phyloP scores from a whole-genome alignment of 2,113 vertebrate species.

The Macaca mulatta region DNA sequence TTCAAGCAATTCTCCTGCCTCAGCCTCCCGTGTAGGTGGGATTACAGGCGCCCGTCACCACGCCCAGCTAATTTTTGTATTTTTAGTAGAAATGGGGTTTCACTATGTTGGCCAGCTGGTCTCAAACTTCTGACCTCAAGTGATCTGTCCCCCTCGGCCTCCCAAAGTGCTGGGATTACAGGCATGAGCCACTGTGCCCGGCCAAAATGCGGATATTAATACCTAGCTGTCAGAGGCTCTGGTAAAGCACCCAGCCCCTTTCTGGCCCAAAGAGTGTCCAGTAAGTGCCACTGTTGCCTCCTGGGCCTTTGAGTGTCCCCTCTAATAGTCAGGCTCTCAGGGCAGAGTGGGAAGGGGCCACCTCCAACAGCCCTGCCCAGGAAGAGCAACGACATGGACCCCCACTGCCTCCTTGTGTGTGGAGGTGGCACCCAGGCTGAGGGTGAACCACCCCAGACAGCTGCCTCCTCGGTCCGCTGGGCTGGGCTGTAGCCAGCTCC shows the following conservation, averaged over 20 bases:
- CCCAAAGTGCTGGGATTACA: too few relatives aligned
- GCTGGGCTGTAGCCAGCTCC: neutral
- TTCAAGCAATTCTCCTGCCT: too few relatives aligned
- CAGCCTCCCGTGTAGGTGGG: too few relatives aligned
- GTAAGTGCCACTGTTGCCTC: neutral
- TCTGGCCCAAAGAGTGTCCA: neutral
- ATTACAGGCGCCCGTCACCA: fast-evolving
- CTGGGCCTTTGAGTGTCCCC: neutral
- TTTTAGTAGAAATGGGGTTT: too few relatives aligned
- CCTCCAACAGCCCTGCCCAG: neutral
- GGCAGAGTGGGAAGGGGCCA: too few relatives aligned
- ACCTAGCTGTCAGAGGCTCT: neutral
- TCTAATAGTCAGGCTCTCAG: neutral
- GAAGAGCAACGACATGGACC: neutral
- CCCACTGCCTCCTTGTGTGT: neutral
- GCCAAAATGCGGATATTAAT: neutral
- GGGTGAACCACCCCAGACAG: neutral
- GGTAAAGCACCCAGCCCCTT: neutral
- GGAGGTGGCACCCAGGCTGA: neutral
- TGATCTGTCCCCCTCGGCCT: too few relatives aligned
- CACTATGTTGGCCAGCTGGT: too few relatives aligned
- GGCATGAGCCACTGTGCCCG: too few relatives aligned
- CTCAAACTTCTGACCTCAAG: too few relatives aligned
- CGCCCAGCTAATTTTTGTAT: too few relatives aligned
- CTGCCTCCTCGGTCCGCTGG: neutral